Conservation (phyloP, 2,113 vertebrate genomes). For the Gnathonemus echidnorhynchus region DNA sequence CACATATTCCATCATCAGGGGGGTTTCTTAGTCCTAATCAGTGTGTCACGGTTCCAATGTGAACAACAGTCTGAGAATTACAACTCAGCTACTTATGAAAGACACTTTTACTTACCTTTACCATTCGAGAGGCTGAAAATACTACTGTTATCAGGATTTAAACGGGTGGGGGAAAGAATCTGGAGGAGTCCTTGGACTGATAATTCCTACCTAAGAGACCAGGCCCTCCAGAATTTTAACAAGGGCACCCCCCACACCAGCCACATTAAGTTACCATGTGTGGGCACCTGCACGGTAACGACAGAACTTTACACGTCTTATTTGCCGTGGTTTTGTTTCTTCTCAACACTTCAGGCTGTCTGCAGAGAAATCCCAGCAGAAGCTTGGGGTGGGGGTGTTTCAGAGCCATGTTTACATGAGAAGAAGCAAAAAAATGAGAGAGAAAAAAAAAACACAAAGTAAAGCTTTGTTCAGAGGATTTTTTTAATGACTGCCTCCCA, state of each 20-base stretch:
- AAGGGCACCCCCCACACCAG: neutral
- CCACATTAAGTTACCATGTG: neutral
- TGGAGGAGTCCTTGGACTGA: neutral
- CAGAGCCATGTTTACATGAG: neutral
- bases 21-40: neutral
- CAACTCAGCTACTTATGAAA: neutral
- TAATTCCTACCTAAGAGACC: neutral
- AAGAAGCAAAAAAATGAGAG: neutral
- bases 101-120: neutral
- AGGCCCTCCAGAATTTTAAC: neutral
- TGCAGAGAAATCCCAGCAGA: neutral
- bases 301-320: neutral
- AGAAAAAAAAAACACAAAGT: neutral
- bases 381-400: neutral
- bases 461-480: neutral
- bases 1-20: neutral
- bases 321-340: neutral
- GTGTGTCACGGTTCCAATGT: neutral
- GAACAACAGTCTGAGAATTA: neutral
- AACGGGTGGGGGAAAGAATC: neutral
- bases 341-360: neutral
- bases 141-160: neutral
- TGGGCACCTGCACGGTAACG: neutral
- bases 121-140: neutral
- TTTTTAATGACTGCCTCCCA: neutral